Evolutionary conservation across 2,797 vertebrate species (phyloP), one percentile per base, ranked within the genome.

Genomic region (Dromococcyx pavoninus): DNA sequence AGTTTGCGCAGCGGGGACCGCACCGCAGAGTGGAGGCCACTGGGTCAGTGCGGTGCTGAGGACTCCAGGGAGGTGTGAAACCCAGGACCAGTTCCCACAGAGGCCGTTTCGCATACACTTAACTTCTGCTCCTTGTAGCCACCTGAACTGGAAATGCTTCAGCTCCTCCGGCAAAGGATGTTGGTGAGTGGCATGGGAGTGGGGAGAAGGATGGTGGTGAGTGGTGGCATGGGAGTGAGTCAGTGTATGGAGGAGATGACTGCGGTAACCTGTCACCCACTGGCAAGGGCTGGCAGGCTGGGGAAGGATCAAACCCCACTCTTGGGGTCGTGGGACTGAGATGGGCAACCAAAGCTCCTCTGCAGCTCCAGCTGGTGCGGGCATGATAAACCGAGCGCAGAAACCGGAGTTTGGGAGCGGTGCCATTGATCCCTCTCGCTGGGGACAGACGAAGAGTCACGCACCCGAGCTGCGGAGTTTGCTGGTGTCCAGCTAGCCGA

Each of bases 401-500:
- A 37, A 17, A 10, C 6, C 32, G 0, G 4, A 7, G n/a, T 8
- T 43, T 2, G 60, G 50, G 57, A 67, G 39, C 3, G 39, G n/a
- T 4, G 67, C 2, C 3, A 2, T 1, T 1, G 11, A 72, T 15
- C 27, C 64, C 18, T 33, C 41, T 25, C 17, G 33, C 30, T 2
- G 2, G 57, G 41, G 33, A 39, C 22, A 24, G 24, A 30, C 13
- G 16, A 4, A 33, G 27, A 7, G 33, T 16, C 89, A 4, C 51
- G 41, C 56, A 39, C 13, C 25, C 4, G 58, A 27, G 43, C 21
- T 19, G 33, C 32, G 35, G 75, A 19, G 32, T 7, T 4, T 4
- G 83, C 54, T 24, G 5, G 19, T 1, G 77, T 11, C 32, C 77
- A 0, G 37, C 11, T 12, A 32, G 32, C 30, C 2, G 16, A 33